A percentile compares a stretch with the other conserved stretches of the same genome.
Evolutionary conservation across 2,888 invertebrate species (phyloP).

Genomic region (Pollenia amentaria): DNA sequence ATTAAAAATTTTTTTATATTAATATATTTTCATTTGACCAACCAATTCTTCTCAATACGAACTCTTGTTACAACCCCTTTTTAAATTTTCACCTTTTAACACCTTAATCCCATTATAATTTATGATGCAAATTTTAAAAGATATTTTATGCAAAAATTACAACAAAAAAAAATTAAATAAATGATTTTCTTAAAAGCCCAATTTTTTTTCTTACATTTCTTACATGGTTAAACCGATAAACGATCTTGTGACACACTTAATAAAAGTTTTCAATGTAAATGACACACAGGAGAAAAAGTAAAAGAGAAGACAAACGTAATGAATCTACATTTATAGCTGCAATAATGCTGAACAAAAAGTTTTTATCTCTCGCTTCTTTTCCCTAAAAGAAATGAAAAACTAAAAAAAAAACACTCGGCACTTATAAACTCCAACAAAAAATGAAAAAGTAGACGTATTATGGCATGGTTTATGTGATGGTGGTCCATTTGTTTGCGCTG

Average conservation of each 20-base stretch:
- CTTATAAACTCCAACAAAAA: slow-evolving; percentile 52
- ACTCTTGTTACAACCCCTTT: neutral
- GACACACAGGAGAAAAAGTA: slow-evolving; percentile 28
- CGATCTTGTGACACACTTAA: slow-evolving; percentile 72
- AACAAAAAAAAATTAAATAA: slow-evolving; percentile 12
- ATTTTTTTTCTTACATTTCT: slow-evolving; percentile 51
- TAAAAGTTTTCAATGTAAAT: slow-evolving; percentile 60
- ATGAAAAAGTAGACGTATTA: slow-evolving; percentile 39
- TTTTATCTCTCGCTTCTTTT: slow-evolving; percentile 24
- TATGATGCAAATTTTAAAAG: slow-evolving; percentile 33
- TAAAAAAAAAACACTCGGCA: slow-evolving; percentile 29
- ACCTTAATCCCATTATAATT: slow-evolving; percentile 45
- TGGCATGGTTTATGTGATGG: slow-evolving; percentile 62
- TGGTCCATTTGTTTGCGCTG: slow-evolving; percentile 73
- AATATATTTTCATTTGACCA: neutral
- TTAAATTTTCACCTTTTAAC: slow-evolving; percentile 40
- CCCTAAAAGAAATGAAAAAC: slow-evolving; percentile 42
- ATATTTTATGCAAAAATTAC: neutral
- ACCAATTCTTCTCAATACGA: neutral
- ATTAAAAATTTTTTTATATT: neutral
- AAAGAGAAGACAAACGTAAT: slow-evolving; percentile 51
- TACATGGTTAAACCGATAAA: slow-evolving; percentile 76
- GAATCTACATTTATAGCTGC: slow-evolving; percentile 62
- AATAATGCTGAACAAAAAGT: slow-evolving; percentile 22
- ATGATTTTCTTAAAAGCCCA: slow-evolving; percentile 53